Evolutionary conservation across 2,888 invertebrate genomes (phyloP), one percentile per base, ranked within the genome.

Genomic region (Rhamphomyia laevipes): DNA sequence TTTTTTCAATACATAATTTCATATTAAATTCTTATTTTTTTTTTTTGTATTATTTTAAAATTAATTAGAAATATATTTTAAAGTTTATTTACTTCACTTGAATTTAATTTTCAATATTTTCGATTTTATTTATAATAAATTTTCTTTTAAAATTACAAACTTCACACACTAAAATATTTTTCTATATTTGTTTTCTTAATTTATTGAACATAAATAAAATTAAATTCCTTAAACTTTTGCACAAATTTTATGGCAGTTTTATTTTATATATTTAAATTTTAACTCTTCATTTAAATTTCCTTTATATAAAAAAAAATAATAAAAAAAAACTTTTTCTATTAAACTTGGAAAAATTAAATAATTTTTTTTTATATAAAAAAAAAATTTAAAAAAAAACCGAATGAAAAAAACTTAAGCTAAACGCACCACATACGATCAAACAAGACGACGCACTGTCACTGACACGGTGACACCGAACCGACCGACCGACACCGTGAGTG

Each of bases 391-490:
- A 37, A 46, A 40, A 45, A 50, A 27, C 27, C 23, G 23, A 27
- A 27, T 4, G 42, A 27, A 42, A 42, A 42, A 42, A 27, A 42
- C 21, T 42, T 42, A 42, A 42, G n/a, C 7, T 23, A 15, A 42
- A 53, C 55, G 50, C 53, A 53, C 56, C 58, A 54, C 55, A 53
- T 51, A 51, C 52, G 48, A 55, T 55, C 55, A 56, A 53, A 58
- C 51, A 56, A 56, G 53, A 56, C 61, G 56, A 59, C 58, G 57
- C 56, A 59, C 61, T 58, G 58, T 47, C 53, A 30, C 27, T 44
- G 40, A 37, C 48, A 41, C 43, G 17, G 21, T 33, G n/a, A n/a
- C n/a, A n/a, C n/a, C n/a, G n/a, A n/a, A n/a, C n/a, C n/a, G n/a
- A n/a, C n/a, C n/a, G n/a, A n/a, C n/a, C n/a, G n/a, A n/a, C n/a